A percentile compares a stretch with the other conserved stretches of the same genome.
Evolutionary conservation across 1,140 invertebrate genomes (phyloP).

Genomic region (Papilio polytes): DNA sequence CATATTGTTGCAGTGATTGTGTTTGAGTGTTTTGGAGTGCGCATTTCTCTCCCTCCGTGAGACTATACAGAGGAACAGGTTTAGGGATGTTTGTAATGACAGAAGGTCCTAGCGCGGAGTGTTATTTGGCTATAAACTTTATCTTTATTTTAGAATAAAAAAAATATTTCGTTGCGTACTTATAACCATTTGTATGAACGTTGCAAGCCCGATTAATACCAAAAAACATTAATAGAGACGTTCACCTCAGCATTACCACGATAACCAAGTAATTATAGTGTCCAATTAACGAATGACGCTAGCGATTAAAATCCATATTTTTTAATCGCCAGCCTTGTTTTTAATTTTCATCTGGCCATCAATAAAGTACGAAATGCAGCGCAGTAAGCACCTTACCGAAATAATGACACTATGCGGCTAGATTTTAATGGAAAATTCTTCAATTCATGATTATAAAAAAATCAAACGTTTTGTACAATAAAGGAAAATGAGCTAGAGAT

Average conservation of each 20-base stretch:
- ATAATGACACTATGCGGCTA: neutral
- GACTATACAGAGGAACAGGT: neutral
- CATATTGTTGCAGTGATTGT: neutral
- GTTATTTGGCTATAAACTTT: neutral
- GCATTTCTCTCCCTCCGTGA: slow-evolving; percentile 4
- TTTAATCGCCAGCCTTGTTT: slow-evolving; percentile 31
- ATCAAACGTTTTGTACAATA: neutral
- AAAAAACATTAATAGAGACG: slow-evolving; percentile 27
- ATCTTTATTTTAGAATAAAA: neutral
- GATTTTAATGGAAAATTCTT: neutral
- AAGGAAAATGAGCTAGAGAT: neutral
- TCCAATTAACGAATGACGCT: slow-evolving; percentile 28
- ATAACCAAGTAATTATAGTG: slow-evolving; percentile 16
- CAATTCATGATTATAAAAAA: neutral
- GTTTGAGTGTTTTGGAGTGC: slow-evolving; percentile 10
- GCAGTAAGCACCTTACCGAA: slow-evolving; percentile 3
- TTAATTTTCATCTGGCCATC: slow-evolving; percentile 28
- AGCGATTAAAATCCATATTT: slow-evolving; percentile 24
- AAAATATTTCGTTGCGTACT: neutral
- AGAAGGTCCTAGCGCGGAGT: neutral
- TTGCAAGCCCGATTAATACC: neutral
- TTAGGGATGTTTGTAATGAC: neutral
- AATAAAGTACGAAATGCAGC: slow-evolving; percentile 20
- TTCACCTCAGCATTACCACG: slow-evolving; percentile 10
- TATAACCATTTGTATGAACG: neutral